A percentile compares a stretch with the other conserved stretches of the same genome.
Evolutionary conservation across 2,888 invertebrate genomes (phyloP).

Genomic region (Mellilla xanthometata): DNA sequence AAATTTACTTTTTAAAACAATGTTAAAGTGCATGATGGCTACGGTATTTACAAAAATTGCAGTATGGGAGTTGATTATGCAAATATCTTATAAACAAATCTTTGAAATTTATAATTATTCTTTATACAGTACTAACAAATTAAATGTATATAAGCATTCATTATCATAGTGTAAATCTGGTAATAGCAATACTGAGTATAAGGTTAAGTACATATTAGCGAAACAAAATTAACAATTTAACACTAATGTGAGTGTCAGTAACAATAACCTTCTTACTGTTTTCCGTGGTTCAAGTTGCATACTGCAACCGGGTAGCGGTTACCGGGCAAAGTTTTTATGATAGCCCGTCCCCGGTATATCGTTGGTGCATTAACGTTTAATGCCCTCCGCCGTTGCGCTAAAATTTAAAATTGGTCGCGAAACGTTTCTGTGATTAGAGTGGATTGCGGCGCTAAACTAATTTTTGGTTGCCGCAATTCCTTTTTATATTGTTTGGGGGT

Average conservation of each 20-base stretch:
- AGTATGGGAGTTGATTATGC: too few species aligned
- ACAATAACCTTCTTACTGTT: conserved; percentile 12
- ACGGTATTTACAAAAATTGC: conserved; percentile 43
- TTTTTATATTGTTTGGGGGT: conserved; percentile 7
- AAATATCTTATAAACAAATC: too few species aligned
- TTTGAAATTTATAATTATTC: too few species aligned
- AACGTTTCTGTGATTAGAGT: conserved; percentile 61
- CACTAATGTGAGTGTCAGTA: background rate
- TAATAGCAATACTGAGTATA: too few species aligned
- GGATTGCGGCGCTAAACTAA: conserved; percentile 42
- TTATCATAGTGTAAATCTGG: too few species aligned
- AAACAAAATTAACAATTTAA: too few species aligned
- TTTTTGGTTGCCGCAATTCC: conserved; percentile 30
- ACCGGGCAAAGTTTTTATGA: conserved; percentile 76
- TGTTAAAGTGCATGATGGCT: conserved; percentile 64
- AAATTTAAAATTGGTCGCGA: conserved; percentile 70
- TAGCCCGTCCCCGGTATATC: conserved; percentile 64
- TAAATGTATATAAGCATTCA: too few species aligned
- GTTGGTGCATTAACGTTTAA: conserved; percentile 77
- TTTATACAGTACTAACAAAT: too few species aligned
- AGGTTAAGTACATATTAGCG: too few species aligned
- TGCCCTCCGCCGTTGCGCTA: conserved; percentile 58
- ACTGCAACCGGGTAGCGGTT: conserved; percentile 47
- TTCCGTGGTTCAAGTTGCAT: conserved; percentile 32
- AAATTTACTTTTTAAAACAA: conserved; percentile 74